Conservation (phyloP, 2,113 vertebrate species). For the Protomyctophum bolini region DNA sequence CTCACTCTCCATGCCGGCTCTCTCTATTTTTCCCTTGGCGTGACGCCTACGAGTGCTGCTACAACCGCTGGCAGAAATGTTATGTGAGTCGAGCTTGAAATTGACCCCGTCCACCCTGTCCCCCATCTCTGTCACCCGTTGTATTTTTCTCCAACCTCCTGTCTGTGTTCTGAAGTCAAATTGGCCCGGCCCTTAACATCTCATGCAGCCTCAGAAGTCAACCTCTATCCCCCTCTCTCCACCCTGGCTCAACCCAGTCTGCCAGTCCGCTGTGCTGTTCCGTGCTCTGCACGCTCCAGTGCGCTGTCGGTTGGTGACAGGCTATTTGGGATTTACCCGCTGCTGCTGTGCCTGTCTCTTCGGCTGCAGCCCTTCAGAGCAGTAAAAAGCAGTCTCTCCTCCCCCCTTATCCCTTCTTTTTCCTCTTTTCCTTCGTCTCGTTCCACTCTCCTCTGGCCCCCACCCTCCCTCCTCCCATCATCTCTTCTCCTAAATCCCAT, state of each 20-base stretch:
- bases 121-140: conserved; percentile 55
- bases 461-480: conserved; percentile 26
- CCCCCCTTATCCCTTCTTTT: conserved; percentile 53
- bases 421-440: conserved; percentile 44
- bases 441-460: conserved; percentile 51
- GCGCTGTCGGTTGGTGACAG: conserved; percentile 79
- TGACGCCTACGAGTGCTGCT: not conserved
- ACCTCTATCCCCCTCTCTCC: conserved; percentile 44
- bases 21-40: not conserved
- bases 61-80: conserved; percentile 59
- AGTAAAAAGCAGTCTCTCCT: conserved; percentile 62
- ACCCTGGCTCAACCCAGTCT: conserved; percentile 60
- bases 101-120: conserved; percentile 60
- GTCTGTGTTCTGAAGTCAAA: conserved; percentile 67
- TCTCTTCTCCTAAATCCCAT: conserved; percentile 73
- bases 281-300: conserved; percentile 73
- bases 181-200: conserved; percentile 65
- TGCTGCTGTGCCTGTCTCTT: conserved; percentile 75
- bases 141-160: conserved; percentile 64
- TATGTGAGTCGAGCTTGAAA: conserved; percentile 62
- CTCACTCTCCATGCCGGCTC: conserved; percentile 24
- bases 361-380: conserved; percentile 73
- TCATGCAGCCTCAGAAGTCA: conserved; percentile 59
- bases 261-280: conserved; percentile 64
- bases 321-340: conserved; percentile 81